Evolutionary conservation across 2,888 invertebrate genomes (phyloP).

Genomic region (Metopia argyrocephala): DNA sequence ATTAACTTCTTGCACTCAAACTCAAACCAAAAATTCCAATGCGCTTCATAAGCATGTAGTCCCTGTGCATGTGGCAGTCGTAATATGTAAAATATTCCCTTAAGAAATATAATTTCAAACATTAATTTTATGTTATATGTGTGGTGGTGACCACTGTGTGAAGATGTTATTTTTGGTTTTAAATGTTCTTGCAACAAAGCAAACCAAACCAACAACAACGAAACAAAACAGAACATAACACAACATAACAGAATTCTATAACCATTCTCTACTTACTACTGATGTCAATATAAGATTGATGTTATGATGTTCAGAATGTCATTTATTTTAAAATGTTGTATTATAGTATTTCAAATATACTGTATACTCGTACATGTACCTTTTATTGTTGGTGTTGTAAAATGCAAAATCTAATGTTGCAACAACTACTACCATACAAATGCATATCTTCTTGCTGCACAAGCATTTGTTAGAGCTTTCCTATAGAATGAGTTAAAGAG

Average conservation of each 20-base stretch:
- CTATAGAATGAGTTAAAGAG: too few relatives aligned
- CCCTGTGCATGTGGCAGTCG: not conserved
- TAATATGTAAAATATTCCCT: too few relatives aligned
- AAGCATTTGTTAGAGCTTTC: too few relatives aligned
- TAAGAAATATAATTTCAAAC: constrained; percentile 39
- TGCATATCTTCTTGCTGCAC: not conserved
- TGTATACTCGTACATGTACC: not conserved
- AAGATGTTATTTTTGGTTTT: too few relatives aligned
- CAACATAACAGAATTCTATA: constrained; percentile 23
- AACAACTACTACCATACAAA: constrained; percentile 13
- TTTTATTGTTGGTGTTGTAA: not conserved
- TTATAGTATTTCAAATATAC: not conserved
- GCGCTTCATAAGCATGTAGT: not conserved
- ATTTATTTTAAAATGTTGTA: constrained; percentile 60
- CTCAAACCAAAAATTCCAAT: constrained; percentile 29
- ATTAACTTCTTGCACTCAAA: constrained; percentile 51
- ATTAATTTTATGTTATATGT: constrained; percentile 54
- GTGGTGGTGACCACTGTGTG: too few relatives aligned
- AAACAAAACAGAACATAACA: constrained; percentile 13
- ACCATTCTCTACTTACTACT: too few relatives aligned
- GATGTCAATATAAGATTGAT: constrained; percentile 63
- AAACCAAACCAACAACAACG: not conserved
- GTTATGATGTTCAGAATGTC: constrained; percentile 63
- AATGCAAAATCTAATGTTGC: constrained; percentile 28
- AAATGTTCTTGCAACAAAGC: constrained; percentile 7